These are phyloP conservation scores for Nannoperca australis DNA, from an alignment of 2,797 vertebrate genomes.

Conservation along the genomic window DNA sequence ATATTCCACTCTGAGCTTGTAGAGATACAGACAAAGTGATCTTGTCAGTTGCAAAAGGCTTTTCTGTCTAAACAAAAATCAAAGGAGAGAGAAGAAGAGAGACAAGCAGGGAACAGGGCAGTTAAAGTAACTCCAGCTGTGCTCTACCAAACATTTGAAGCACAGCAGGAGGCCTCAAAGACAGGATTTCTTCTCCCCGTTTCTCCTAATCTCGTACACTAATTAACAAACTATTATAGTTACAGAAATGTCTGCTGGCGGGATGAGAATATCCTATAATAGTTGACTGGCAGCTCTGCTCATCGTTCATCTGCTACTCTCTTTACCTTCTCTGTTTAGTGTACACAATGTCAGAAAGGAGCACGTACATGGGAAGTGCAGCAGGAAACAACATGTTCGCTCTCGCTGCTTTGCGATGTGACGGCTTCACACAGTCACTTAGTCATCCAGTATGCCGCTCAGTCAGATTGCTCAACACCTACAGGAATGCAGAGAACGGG, in stretches of 20 bases:
- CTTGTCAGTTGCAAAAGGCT: constrained; percentile 30
- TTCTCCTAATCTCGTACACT: constrained; percentile 7
- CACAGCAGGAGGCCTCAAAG: constrained; percentile 42
- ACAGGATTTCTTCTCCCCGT: constrained; percentile 38
- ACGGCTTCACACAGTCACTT: constrained; percentile 26
- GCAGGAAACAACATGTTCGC: constrained; percentile 7
- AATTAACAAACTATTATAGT: constrained; percentile 49
- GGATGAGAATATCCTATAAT: constrained; percentile 14
- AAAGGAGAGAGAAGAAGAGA: constrained; percentile 32
- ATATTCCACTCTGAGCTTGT: constrained; percentile 21
- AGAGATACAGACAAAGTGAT: constrained; percentile 40
- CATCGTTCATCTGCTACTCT: not conserved
- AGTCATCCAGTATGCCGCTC: constrained; percentile 29
- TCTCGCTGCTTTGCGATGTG: not conserved
- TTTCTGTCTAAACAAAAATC: constrained; percentile 48
- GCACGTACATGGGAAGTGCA: constrained; percentile 7
- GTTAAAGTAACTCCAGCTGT: constrained; percentile 52
- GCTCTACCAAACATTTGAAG: constrained; percentile 30
- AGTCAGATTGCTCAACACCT: constrained; percentile 54
- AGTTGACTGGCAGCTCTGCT: constrained; percentile 36
- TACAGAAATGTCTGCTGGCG: constrained; percentile 36
- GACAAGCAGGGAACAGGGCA: constrained; percentile 19
- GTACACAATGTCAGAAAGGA: constrained; percentile 19
- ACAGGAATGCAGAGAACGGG: constrained; percentile 39
- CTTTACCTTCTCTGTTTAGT: not conserved